phyloP scores from a whole-genome alignment of 1,140 invertebrate species.

The Xylocopa sonorina region DNA sequence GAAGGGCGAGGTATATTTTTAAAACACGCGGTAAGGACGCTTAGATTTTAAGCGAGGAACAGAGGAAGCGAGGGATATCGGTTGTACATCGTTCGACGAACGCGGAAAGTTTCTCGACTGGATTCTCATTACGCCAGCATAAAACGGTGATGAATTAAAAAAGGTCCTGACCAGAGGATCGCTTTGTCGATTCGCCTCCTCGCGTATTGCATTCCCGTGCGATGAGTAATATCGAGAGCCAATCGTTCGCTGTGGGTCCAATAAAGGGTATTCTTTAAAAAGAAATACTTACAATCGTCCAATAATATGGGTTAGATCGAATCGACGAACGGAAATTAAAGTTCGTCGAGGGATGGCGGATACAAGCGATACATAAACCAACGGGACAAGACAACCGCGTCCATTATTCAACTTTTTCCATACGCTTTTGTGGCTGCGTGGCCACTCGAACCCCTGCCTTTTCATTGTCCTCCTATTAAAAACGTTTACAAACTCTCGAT shows the following conservation, averaged over 20 bases:
- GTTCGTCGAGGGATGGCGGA: conserved; percentile 31
- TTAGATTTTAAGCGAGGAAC: conserved; percentile 1
- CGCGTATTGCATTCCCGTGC: conserved; percentile 30
- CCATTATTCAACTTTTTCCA: conserved; percentile 36
- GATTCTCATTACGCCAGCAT: not conserved
- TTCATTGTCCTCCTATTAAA: conserved; percentile 2
- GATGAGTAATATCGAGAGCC: conserved; percentile 53
- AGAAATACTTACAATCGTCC: conserved; percentile 41
- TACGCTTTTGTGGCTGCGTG: not conserved
- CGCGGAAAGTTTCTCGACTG: not conserved
- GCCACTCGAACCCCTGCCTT: too few relatives aligned
- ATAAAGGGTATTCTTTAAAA: conserved; percentile 53
- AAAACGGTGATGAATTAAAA: conserved; percentile 23
- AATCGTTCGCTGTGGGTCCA: conserved; percentile 49
- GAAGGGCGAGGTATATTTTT: not conserved
- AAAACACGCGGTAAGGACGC: not conserved
- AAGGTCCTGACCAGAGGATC: not conserved
- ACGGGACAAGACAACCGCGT: conserved; percentile 5
- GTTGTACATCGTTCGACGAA: not conserved
- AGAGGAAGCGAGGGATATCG: not conserved
- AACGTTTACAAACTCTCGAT: not conserved
- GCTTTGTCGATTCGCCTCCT: conserved; percentile 10
- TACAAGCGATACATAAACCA: conserved; percentile 55
- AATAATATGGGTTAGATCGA: conserved; percentile 43
- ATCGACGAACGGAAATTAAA: conserved; percentile 59